phyloP scores from a whole-genome alignment of 2,113 vertebrate genomes.

The Morone saxatilis region DNA sequence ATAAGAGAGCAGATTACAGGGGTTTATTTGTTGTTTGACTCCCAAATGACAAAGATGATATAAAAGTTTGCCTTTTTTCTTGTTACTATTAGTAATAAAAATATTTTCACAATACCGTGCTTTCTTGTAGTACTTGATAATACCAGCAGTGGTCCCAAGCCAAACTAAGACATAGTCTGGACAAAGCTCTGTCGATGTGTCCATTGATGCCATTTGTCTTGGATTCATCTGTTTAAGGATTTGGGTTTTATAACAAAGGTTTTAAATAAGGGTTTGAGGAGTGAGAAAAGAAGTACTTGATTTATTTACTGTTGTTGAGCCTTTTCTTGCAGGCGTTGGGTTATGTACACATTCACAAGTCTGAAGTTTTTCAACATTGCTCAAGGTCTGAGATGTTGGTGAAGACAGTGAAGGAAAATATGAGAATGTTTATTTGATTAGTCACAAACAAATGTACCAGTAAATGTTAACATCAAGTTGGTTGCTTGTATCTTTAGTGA shows the following conservation, averaged over 20 bases:
- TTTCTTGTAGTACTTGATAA: too few species aligned
- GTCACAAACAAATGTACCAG: not conserved
- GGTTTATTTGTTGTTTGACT: too few species aligned
- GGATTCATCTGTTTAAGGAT: not conserved
- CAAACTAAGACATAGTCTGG: not conserved
- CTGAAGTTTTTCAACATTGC: constrained; percentile 39
- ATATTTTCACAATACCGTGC: too few species aligned
- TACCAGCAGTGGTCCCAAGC: too few species aligned
- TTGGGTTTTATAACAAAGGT: too few species aligned
- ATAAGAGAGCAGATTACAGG: too few species aligned
- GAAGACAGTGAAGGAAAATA: not conserved
- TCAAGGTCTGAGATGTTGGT: constrained; percentile 47
- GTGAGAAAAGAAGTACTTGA: not conserved
- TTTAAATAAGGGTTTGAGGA: constrained; percentile 9
- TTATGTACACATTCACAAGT: constrained; percentile 3
- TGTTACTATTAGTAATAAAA: too few species aligned
- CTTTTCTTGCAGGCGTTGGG: constrained; percentile 44
- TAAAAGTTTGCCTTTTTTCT: too few species aligned
- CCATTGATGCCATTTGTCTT: not conserved
- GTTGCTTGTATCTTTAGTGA: not conserved
- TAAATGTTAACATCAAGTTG: not conserved
- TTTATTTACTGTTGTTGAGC: constrained; percentile 25
- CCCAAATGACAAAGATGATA: too few species aligned
- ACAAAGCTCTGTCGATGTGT: not conserved
- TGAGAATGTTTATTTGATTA: constrained; percentile 11